A percentile compares a stretch with the other conserved stretches of the same genome.
These are phyloP conservation scores for Drosophila prosaltans DNA, from an alignment of 1,140 invertebrate species.

Conservation along the genomic window DNA sequence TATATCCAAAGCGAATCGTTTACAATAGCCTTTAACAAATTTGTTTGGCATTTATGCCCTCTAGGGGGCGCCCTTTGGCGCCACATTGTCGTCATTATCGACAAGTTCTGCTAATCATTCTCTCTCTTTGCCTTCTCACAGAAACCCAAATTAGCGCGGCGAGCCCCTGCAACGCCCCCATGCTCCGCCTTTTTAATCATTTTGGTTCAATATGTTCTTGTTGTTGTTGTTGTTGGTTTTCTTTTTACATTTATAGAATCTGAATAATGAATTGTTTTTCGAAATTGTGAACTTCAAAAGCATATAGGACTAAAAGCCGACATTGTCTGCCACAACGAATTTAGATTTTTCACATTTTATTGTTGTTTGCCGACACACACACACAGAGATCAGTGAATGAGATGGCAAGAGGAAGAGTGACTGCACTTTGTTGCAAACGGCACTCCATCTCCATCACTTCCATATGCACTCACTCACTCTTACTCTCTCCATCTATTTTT, in stretches of 20 bases:
- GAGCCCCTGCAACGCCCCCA: slow-evolving; percentile 72
- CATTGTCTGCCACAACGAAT: slow-evolving; percentile 64
- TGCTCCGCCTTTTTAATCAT: slow-evolving; percentile 8
- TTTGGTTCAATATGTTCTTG: slow-evolving; percentile 9
- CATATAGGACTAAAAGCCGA: slow-evolving; percentile 29
- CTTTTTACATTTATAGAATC: slow-evolving; percentile 5
- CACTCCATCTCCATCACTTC: neutral
- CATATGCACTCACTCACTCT: slow-evolving; percentile 2
- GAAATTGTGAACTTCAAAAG: slow-evolving; percentile 39
- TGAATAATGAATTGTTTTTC: slow-evolving; percentile 75
- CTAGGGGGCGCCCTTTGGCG: slow-evolving; percentile 64
- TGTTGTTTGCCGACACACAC: slow-evolving; percentile 64
- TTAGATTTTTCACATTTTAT: slow-evolving; percentile 69
- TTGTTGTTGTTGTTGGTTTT: neutral
- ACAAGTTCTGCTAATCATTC: slow-evolving; percentile 18
- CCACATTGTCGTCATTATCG: slow-evolving; percentile 32
- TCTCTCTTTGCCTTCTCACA: slow-evolving; percentile 19
- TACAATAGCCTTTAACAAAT: slow-evolving; percentile 58
- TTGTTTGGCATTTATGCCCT: slow-evolving; percentile 61
- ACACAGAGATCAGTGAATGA: neutral
- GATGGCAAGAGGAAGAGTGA: slow-evolving; percentile 13
- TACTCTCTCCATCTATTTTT: neutral
- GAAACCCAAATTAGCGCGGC: slow-evolving; percentile 47
- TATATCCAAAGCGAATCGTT: slow-evolving; percentile 40
- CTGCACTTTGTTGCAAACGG: slow-evolving; percentile 33